These are phyloP conservation scores for Hippocampus comes DNA, from an alignment of 2,113 vertebrate species.

Conservation along the genomic window DNA sequence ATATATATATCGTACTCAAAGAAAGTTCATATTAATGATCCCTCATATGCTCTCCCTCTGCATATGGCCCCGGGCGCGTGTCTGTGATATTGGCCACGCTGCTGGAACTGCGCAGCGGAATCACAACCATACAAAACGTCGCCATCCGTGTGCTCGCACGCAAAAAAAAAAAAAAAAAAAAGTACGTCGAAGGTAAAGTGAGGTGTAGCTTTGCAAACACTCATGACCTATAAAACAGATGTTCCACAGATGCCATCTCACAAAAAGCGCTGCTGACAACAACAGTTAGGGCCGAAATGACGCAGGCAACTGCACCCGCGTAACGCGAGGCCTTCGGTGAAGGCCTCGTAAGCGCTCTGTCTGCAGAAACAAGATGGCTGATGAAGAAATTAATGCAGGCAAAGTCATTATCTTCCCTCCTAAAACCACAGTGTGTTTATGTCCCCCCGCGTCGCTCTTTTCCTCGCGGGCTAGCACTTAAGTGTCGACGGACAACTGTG, in stretches of 20 bases:
- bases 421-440: conserved; percentile 79
- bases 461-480: conserved; percentile 75
- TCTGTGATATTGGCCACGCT: conserved; percentile 47
- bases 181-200: conserved; percentile 70
- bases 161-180: conserved; percentile 36
- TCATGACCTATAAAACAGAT: conserved; percentile 73
- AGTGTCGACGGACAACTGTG: conserved; percentile 77
- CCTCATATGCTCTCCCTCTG: conserved; percentile 52
- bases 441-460: conserved; percentile 66
- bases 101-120: conserved; percentile 54
- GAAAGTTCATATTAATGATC: conserved; percentile 69
- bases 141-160: conserved; percentile 46
- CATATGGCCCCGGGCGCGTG: conserved; percentile 40
- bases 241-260: conserved; percentile 69
- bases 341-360: conserved; percentile 70
- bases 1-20: conserved; percentile 49
- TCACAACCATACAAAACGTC: conserved; percentile 54
- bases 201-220: conserved; percentile 65
- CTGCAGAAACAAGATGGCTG: conserved; percentile 78
- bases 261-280: conserved; percentile 64
- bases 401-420: conserved; percentile 74
- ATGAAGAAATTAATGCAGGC: conserved; percentile 73
- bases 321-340: conserved; percentile 69
- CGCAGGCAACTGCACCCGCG: conserved; percentile 53
- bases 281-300: conserved; percentile 66